Percentiles rank a stretch among this genome's conserved stretches.
Evolutionary conservation across 2,888 invertebrate genomes (phyloP).

Genomic region (Geophilus truncorum): DNA sequence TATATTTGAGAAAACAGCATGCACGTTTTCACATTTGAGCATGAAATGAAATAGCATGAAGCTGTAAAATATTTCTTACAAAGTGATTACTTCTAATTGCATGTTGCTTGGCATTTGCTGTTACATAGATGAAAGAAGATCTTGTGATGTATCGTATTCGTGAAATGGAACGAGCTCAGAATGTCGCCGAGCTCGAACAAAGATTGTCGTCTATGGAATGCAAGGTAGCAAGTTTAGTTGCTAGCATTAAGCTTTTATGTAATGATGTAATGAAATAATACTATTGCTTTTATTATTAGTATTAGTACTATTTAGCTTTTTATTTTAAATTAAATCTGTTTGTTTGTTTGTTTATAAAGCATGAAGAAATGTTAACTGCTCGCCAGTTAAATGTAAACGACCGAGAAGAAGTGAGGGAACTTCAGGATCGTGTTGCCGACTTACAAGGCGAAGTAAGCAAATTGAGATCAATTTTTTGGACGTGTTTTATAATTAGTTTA

Average conservation of each 20-base stretch:
- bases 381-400: constrained; percentile 80
- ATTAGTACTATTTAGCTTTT: not conserved
- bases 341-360: constrained; percentile 58
- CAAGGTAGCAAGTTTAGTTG: constrained; percentile 58
- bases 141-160: constrained; percentile 88
- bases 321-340: not conserved
- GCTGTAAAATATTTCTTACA: not conserved
- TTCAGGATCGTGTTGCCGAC: constrained; percentile 88
- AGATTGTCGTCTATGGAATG: constrained; percentile 89
- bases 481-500: not conserved
- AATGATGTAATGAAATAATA: too few relatives aligned
- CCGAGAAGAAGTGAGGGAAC: constrained; percentile 76
- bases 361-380: constrained; percentile 89
- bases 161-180: constrained; percentile 90
- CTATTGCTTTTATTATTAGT: constrained; percentile 19
- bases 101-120: constrained; percentile 17
- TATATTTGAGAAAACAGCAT: not conserved
- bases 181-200: constrained; percentile 85
- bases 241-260: constrained; percentile 14
- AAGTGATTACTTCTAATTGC: not conserved
- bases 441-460: constrained; percentile 84
- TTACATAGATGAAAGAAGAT: constrained; percentile 70
- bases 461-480: not conserved
- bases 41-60: constrained; percentile 3
- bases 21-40: not conserved